phyloP scores from a whole-genome alignment of 2,888 invertebrate species.

The Chloroclysta siterata region DNA sequence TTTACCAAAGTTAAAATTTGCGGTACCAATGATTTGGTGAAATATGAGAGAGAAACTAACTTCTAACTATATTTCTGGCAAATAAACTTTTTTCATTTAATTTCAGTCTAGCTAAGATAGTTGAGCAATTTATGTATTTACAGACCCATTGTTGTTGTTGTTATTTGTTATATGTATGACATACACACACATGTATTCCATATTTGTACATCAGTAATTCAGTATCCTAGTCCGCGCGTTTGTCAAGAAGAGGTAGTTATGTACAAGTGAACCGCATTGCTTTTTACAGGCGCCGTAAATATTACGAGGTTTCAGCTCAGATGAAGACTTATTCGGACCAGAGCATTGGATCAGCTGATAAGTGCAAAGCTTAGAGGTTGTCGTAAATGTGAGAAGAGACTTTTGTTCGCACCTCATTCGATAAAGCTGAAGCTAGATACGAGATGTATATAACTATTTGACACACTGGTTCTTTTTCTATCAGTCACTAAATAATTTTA shows the following conservation, averaged over 20 bases:
- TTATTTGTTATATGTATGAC: too few relatives aligned
- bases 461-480: neutral
- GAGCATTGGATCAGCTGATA: constrained; percentile 28
- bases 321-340: constrained; percentile 12
- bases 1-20: too few relatives aligned
- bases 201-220: too few relatives aligned
- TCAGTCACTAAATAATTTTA: too few relatives aligned
- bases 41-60: too few relatives aligned
- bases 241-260: neutral
- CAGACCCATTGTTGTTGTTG: too few relatives aligned
- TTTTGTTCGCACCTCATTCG: constrained; percentile 8
- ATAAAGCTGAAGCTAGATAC: neutral
- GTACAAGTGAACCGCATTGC: constrained; percentile 19
- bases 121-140: too few relatives aligned
- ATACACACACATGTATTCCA: too few relatives aligned
- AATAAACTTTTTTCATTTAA: too few relatives aligned
- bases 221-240: neutral
- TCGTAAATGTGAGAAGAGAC: constrained; percentile 18
- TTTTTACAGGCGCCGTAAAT: constrained; percentile 29
- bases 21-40: too few relatives aligned
- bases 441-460: neutral
- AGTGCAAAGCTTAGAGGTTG: constrained; percentile 20
- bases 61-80: too few relatives aligned
- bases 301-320: constrained; percentile 19
- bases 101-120: too few relatives aligned